These are phyloP conservation scores for Leptobrachium ailaonicum DNA, from an alignment of 2,113 vertebrate species.

Conservation along the genomic window DNA sequence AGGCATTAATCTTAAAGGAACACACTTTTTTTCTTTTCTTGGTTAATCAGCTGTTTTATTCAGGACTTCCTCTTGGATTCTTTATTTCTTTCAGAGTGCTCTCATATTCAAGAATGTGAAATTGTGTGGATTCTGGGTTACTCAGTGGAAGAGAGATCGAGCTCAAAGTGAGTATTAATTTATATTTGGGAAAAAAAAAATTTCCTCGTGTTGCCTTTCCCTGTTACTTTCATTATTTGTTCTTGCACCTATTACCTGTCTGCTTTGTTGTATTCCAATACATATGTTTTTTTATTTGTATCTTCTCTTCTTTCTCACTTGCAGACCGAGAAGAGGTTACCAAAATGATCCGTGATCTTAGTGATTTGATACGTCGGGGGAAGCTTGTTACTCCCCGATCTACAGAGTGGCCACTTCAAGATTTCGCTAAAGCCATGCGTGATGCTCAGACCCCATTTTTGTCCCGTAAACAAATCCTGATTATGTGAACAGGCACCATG, in stretches of 20 bases:
- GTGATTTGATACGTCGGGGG: constrained; percentile 72
- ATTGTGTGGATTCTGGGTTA: constrained; percentile 91
- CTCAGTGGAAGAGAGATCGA: constrained; percentile 84
- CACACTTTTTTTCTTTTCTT: no score
- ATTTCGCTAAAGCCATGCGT: constrained; percentile 76
- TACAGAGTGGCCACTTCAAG: constrained; percentile 70
- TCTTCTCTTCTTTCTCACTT: constrained; percentile 4
- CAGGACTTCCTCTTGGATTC: background rate
- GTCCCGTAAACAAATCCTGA: constrained; percentile 86
- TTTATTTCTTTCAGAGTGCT: constrained; percentile 73
- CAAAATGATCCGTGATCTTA: constrained; percentile 80
- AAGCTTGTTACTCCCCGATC: constrained; percentile 76
- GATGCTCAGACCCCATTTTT: constrained; percentile 77
- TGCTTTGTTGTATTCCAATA: background rate
- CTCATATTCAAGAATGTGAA: constrained; percentile 91
- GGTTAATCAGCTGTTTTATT: background rate
- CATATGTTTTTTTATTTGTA: background rate
- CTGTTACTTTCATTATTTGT: background rate
- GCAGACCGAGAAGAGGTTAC: constrained; percentile 61
- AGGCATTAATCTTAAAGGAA: no score
- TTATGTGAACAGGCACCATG: constrained; percentile 69
- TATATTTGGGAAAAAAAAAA: no score
- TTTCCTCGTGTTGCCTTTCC: no score
- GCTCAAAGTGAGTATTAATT: constrained; percentile 68
- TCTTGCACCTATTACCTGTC: background rate